Conservation (phyloP, 2,113 vertebrate species). For the Perognathus longimembris region DNA sequence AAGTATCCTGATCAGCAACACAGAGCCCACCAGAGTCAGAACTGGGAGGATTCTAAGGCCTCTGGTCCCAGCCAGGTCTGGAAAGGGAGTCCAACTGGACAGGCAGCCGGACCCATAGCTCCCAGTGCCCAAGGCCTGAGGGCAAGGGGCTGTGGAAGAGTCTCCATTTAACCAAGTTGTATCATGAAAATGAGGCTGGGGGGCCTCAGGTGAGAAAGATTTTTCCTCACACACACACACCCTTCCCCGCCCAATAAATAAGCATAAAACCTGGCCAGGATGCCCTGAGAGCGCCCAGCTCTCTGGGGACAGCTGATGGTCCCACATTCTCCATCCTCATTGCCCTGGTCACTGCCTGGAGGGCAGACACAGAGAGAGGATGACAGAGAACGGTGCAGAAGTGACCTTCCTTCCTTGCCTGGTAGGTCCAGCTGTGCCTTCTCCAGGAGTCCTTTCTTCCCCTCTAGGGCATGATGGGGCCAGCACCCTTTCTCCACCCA, state of each 20-base stretch:
- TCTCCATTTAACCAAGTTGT: not conserved
- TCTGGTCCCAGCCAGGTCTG: constrained; percentile 28
- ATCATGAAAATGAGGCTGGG: not conserved
- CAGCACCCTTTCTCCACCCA: not conserved
- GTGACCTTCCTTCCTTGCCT: not conserved
- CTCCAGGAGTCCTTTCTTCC: not conserved
- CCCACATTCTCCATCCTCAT: not conserved
- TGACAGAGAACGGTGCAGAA: not conserved
- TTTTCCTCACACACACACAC: not conserved
- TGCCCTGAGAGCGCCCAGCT: not conserved
- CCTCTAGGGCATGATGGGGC: not conserved
- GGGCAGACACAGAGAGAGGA: not conserved
- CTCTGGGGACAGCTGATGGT: not conserved
- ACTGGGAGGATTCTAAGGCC: constrained; percentile 40
- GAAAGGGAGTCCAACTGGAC: not conserved
- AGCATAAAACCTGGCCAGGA: not conserved
- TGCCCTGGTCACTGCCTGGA: constrained; percentile 1
- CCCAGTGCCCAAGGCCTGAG: not conserved
- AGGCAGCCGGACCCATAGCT: not conserved
- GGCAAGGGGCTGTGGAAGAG: not conserved
- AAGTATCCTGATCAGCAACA: constrained; percentile 50
- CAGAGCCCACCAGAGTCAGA: not conserved
- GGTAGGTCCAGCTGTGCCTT: not conserved
- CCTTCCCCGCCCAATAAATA: constrained; percentile 62
- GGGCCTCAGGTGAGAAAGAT: not conserved